These are phyloP conservation scores for Drosophila diplacantha DNA, from an alignment of 2,888 invertebrate species.

Conservation along the genomic window DNA sequence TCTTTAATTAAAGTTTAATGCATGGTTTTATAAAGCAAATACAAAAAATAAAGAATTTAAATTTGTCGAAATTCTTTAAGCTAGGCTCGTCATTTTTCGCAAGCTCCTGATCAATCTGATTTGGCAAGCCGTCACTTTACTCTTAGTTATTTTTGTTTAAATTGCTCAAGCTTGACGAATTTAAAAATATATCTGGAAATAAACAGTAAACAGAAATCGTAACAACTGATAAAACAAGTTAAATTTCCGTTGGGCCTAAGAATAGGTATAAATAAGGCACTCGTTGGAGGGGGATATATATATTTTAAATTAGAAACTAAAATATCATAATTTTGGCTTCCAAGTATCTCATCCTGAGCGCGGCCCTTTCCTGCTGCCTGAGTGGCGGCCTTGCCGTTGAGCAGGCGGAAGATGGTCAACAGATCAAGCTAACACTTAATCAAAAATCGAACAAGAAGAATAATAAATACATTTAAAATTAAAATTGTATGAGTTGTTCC, in stretches of 20 bases:
- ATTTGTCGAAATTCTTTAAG: neutral
- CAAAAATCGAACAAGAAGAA: neutral
- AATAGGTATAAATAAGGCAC: constrained; percentile 27
- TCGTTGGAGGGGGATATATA: neutral
- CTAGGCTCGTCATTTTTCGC: neutral
- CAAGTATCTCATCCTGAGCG: constrained; percentile 20
- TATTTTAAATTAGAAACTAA: constrained; percentile 1
- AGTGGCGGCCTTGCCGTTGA: constrained; percentile 11
- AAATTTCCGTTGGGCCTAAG: neutral
- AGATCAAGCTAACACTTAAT: constrained; percentile 3
- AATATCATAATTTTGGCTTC: constrained; percentile 14
- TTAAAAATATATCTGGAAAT: neutral
- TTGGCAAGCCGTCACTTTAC: neutral
- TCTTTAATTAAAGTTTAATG: neutral
- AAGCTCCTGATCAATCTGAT: neutral
- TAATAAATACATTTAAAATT: constrained; percentile 5
- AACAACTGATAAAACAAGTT: constrained; percentile 33
- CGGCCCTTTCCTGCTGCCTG: constrained; percentile 21
- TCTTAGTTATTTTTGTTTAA: neutral
- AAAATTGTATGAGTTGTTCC: too few relatives aligned
- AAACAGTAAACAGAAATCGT: constrained; percentile 1
- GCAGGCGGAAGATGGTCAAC: neutral
- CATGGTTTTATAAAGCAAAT: neutral
- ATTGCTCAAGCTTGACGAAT: neutral
- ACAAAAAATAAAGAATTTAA: neutral